Percentiles rank a stretch among this genome's conserved stretches.
These are phyloP conservation scores for Limnodromus scolopaceus DNA, from an alignment of 2,797 vertebrate genomes.

Conservation along the genomic window DNA sequence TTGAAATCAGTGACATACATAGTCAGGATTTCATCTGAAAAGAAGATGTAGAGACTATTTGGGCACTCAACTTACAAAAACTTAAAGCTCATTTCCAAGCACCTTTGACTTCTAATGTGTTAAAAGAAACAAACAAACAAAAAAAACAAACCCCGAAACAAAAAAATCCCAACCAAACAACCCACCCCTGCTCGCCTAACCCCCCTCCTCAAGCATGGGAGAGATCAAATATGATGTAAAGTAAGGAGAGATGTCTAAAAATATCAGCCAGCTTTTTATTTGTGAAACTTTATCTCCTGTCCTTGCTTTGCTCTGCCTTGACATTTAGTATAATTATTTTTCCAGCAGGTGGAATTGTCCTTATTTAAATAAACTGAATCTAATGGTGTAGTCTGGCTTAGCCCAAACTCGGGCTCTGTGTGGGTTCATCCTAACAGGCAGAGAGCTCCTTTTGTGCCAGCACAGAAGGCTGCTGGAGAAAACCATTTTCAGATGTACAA, in stretches of 20 bases:
- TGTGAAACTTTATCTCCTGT: constrained; percentile 40
- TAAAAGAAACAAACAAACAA: neutral
- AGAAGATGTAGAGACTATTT: neutral
- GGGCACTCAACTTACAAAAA: neutral
- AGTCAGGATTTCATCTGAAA: neutral
- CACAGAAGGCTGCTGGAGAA: neutral
- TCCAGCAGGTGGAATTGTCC: constrained; percentile 68
- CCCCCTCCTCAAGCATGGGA: neutral
- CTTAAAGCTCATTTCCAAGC: neutral
- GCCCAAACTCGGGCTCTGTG: neutral
- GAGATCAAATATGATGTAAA: constrained; percentile 4
- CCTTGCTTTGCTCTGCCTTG: constrained; percentile 68
- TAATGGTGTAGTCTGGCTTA: neutral
- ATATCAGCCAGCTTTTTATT: constrained; percentile 55
- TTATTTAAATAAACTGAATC: constrained; percentile 46
- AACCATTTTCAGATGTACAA: neutral
- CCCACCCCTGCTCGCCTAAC: neutral
- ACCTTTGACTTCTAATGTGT: neutral
- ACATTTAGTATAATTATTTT: constrained; percentile 69
- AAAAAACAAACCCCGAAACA: no score
- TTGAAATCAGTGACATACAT: neutral
- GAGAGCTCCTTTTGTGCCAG: neutral
- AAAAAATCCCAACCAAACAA: neutral
- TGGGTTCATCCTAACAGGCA: neutral
- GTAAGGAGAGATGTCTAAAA: constrained; percentile 47